Conservation (phyloP, 1,140 invertebrate species). For the Pseudomyrmex flavicornis region DNA sequence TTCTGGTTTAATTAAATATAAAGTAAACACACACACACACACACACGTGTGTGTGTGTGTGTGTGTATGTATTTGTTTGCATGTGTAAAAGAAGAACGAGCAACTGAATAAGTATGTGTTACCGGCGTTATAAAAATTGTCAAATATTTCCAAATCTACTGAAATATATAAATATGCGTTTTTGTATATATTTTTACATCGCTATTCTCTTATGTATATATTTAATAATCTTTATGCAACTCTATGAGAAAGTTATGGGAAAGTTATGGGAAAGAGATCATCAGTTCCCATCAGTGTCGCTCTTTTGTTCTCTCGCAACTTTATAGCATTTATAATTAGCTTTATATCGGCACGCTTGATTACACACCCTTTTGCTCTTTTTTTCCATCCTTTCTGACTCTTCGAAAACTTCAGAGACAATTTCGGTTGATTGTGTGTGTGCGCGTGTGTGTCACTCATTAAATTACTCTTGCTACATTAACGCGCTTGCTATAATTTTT, state of each 20-base stretch:
- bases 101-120: background rate
- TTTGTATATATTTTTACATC: constrained; percentile 43
- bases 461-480: constrained; percentile 17
- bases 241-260: constrained; percentile 8
- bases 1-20: background rate
- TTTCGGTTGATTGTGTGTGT: background rate
- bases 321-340: constrained; percentile 76
- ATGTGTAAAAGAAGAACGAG: background rate
- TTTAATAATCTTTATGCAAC: constrained; percentile 46
- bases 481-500: background rate
- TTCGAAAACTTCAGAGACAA: constrained; percentile 20
- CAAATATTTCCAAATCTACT: background rate
- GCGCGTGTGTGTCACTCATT: background rate
- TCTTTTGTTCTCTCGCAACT: constrained; percentile 41
- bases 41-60: no score
- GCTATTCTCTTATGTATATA: constrained; percentile 43
- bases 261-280: background rate
- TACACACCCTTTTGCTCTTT: constrained; percentile 68
- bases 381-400: constrained; percentile 16
- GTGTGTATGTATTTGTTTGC: background rate
- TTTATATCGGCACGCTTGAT: constrained; percentile 75
- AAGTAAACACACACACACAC: background rate
- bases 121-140: background rate
- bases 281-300: constrained; percentile 3
- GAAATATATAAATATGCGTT: constrained; percentile 21